These are phyloP conservation scores for Dromaius novaehollandiae DNA, from an alignment of 2,113 vertebrate species.

Conservation along the genomic window DNA sequence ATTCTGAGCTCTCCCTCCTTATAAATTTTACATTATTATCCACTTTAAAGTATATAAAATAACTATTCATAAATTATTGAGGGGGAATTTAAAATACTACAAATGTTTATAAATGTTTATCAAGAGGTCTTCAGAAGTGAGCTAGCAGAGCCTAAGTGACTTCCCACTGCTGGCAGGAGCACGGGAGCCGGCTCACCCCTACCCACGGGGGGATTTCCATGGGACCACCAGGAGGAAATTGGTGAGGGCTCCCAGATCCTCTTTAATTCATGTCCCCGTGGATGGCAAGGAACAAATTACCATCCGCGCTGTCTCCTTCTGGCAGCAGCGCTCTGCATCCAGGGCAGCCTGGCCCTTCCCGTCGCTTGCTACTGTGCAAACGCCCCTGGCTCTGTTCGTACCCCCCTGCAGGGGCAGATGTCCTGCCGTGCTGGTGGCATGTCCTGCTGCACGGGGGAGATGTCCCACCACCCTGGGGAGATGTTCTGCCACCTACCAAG, in stretches of 20 bases:
- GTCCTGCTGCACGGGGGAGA: neutral
- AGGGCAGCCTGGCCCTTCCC: rapidly evolving
- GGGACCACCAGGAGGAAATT: neutral
- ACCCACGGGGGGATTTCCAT: neutral
- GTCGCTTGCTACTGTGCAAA: rapidly evolving
- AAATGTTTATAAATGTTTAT: conserved; percentile 81
- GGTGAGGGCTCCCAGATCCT: rapidly evolving
- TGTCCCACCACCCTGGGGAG: no score
- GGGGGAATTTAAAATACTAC: conserved; percentile 75
- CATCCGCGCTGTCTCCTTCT: rapidly evolving
- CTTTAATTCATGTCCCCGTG: neutral
- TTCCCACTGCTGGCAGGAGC: conserved; percentile 49
- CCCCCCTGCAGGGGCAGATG: neutral
- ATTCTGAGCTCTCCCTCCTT: conserved; percentile 65
- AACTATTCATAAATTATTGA: conserved; percentile 77
- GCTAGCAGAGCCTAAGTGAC: conserved; percentile 36
- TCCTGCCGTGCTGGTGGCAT: rapidly evolving
- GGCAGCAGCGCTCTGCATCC: rapidly evolving
- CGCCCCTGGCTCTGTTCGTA: neutral
- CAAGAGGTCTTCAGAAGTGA: conserved; percentile 73
- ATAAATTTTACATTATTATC: conserved; percentile 77
- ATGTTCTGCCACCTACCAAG: neutral
- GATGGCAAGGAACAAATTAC: neutral
- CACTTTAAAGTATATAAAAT: conserved; percentile 78
- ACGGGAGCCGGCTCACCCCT: neutral